Evolutionary conservation across 2,113 vertebrate genomes (phyloP).

Genomic region (Lepus americanus): DNA sequence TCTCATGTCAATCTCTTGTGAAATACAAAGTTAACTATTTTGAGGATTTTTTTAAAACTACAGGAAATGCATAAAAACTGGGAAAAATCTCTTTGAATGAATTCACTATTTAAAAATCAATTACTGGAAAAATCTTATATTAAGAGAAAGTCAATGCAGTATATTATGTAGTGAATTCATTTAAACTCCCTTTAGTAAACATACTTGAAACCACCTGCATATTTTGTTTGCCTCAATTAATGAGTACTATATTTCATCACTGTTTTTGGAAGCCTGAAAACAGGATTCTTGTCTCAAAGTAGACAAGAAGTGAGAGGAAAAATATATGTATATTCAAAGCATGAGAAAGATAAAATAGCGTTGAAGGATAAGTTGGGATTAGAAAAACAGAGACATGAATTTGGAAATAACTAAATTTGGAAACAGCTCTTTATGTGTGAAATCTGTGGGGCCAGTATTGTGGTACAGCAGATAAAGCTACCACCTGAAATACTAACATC

Average conservation of each 20-base stretch:
- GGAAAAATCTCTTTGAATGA: not conserved
- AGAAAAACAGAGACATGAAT: not conserved
- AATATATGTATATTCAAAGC: not conserved
- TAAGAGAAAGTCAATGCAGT: not conserved
- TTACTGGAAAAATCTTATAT: not conserved
- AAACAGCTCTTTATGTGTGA: not conserved
- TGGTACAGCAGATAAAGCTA: too few species aligned
- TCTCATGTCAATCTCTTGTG: not conserved
- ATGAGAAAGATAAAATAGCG: not conserved
- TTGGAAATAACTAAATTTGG: not conserved
- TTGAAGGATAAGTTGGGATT: not conserved
- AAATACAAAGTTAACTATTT: not conserved
- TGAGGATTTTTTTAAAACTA: not conserved
- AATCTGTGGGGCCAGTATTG: too few species aligned
- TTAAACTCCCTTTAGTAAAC: not conserved
- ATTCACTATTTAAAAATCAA: not conserved
- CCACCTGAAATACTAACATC: too few species aligned
- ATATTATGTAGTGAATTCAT: not conserved
- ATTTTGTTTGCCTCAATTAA: not conserved
- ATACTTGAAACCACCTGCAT: not conserved
- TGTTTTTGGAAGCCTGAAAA: not conserved
- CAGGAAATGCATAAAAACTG: not conserved
- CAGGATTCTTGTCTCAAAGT: not conserved
- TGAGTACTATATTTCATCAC: not conserved
- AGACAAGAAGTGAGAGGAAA: not conserved